Evolutionary conservation across 2,113 vertebrate genomes (phyloP), one percentile per base, ranked within the genome.

Genomic region (Larimichthys crocea): DNA sequence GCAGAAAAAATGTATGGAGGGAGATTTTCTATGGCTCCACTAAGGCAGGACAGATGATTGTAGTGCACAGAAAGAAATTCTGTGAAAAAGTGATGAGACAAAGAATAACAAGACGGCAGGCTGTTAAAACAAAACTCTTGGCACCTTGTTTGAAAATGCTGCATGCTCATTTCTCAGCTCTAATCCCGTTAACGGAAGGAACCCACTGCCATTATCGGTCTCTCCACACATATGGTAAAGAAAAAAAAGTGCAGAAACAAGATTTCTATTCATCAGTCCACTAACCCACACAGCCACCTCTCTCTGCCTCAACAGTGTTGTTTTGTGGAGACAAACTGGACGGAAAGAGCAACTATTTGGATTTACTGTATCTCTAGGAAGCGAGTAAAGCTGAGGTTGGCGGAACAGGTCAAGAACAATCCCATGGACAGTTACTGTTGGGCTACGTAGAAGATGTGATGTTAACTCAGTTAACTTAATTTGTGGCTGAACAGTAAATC

Each of bases 171-270:
- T 84, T 72, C 67, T 76, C 40, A 60, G 63, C 72, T 55, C 3
- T 89, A 87, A 91, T 87, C 83, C 67, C 4, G 80, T 91, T 86
- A 83, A 77, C 59, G 9, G 50, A 56, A 15, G 19, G 42, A 78
- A 78, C 70, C 0, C 10, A 46, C 61, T 83, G 84, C 81, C 50
- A 80, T 83, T 83, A 79, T 81, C 87, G 77, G 70, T 71, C 24
- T 82, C 60, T 74, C 42, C 70, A 56, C 74, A 79, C 48, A 55
- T 52, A 74, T 1, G 3, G 57, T 6, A 29, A 52, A 59, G 62
- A 55, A 22, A n/a, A n/a, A 6, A 31, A 48, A 16, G 59, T 56
- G 53, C 62, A 77, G 35, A 31, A 40, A 79, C 46, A 42, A 56
- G 12, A 55, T 84, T 84, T 71, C 46, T 69, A 65, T 79, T 81